Conservation (phyloP, 1,140 invertebrate species). For the Cataglyphis hispanica region DNA sequence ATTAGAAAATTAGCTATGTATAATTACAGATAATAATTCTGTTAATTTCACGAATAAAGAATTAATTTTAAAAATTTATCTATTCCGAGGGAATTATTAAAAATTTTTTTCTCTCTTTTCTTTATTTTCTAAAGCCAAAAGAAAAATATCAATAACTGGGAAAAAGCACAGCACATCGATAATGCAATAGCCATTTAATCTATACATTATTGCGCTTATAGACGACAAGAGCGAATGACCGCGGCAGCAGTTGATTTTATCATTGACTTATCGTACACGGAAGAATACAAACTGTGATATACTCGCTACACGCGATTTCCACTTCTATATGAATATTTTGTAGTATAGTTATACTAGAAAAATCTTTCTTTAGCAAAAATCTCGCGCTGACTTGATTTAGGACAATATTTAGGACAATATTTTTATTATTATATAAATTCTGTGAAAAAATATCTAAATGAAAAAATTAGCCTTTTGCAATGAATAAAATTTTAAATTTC, state of each 20-base stretch:
- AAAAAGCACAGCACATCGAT: constrained; percentile 1
- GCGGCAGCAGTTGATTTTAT: constrained; percentile 69
- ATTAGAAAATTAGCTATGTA: not conserved
- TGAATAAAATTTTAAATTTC: constrained; percentile 1
- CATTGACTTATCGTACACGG: constrained; percentile 30
- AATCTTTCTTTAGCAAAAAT: not conserved
- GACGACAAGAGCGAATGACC: constrained; percentile 76
- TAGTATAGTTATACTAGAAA: not conserved
- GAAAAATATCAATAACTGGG: constrained; percentile 29
- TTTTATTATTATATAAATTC: not conserved
- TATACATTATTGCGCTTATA: constrained; percentile 58
- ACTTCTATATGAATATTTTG: not conserved
- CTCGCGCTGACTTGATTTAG: not conserved
- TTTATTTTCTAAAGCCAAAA: not conserved
- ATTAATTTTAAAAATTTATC: not conserved
- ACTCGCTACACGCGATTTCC: constrained; percentile 38
- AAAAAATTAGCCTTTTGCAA: not conserved
- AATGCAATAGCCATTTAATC: constrained; percentile 27
- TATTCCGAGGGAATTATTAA: not conserved
- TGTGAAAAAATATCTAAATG: not conserved
- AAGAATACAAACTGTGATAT: constrained; percentile 31
- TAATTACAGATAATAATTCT: not conserved
- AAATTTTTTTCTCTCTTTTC: not conserved
- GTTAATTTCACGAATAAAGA: not conserved
- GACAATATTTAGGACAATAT: not conserved